A percentile compares a stretch with the other conserved stretches of the same genome.
Evolutionary conservation across 2,113 vertebrate species (phyloP).

Genomic region (Chaetorhynchus papuensis): DNA sequence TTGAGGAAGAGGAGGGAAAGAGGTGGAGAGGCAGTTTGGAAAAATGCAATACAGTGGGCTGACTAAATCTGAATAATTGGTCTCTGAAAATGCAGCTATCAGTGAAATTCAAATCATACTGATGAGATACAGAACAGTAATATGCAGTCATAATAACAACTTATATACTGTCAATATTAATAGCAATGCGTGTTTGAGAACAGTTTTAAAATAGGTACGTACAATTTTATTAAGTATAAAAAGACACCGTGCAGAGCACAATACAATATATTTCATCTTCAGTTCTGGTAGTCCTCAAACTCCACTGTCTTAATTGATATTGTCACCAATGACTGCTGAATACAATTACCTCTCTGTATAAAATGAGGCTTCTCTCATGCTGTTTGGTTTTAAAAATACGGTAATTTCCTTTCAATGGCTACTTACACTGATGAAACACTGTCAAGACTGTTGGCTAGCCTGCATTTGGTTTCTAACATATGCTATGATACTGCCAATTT

Average conservation of each 20-base stretch:
- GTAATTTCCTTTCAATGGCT: slow-evolving; percentile 6
- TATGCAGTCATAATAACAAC: background rate
- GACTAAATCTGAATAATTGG: background rate
- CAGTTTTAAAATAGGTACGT: slow-evolving; percentile 32
- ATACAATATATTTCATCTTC: slow-evolving; percentile 27
- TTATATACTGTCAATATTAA: background rate
- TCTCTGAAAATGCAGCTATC: background rate
- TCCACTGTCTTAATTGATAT: background rate
- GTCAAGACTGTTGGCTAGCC: background rate
- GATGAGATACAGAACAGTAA: background rate
- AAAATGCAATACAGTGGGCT: slow-evolving; percentile 29
- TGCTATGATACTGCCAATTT: background rate
- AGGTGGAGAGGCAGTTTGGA: background rate
- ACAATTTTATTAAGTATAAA: slow-evolving; percentile 55
- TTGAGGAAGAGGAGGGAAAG: slow-evolving; percentile 4
- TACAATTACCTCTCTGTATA: slow-evolving; percentile 25
- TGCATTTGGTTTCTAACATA: background rate
- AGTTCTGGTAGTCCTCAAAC: slow-evolving; percentile 3
- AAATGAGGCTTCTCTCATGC: background rate
- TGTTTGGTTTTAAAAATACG: slow-evolving; percentile 40
- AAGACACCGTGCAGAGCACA: slow-evolving; percentile 45
- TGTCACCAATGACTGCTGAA: background rate
- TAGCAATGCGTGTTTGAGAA: slow-evolving; percentile 5
- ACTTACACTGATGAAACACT: slow-evolving; percentile 29
- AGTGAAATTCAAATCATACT: background rate